Evolutionary conservation across 2,113 vertebrate species (phyloP).

Genomic region (Brachionichthys hirsutus): DNA sequence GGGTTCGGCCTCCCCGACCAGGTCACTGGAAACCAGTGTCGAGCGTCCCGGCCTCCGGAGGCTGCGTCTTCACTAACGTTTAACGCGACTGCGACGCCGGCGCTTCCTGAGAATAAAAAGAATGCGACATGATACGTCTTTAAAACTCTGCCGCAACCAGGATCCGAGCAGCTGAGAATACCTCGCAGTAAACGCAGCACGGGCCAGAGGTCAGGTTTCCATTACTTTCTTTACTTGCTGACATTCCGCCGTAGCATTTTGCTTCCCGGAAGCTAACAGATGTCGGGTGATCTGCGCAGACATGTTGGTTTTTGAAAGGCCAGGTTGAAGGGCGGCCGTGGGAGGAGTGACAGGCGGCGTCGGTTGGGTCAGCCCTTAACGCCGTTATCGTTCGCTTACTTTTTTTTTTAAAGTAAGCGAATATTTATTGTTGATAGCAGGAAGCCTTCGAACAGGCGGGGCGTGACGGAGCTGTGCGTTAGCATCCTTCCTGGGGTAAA

Average conservation of each 20-base stretch:
- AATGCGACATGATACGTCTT: conserved; percentile 18
- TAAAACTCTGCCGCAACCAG: conserved; percentile 22
- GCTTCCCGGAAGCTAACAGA: background rate
- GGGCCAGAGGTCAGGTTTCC: too few relatives aligned
- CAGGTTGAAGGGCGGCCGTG: background rate
- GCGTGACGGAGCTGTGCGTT: background rate
- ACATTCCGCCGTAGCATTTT: too few relatives aligned
- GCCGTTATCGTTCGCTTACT: background rate
- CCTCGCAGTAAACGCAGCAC: conserved; percentile 12
- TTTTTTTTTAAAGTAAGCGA: conserved; percentile 1
- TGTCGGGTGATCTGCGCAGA: conserved; percentile 6
- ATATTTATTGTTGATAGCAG: too few relatives aligned
- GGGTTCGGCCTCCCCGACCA: conserved; percentile 51
- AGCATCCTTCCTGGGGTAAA: conserved; percentile 10
- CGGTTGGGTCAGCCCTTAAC: background rate
- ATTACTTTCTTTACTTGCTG: too few relatives aligned
- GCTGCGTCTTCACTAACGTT: conserved; percentile 3
- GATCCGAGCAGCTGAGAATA: conserved; percentile 31
- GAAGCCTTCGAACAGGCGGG: too few relatives aligned
- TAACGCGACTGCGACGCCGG: conserved; percentile 15
- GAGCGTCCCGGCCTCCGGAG: conserved; percentile 16
- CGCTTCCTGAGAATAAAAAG: background rate
- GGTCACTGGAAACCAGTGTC: conserved; percentile 52
- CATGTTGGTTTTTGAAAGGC: conserved; percentile 15
- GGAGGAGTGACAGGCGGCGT: background rate